These are phyloP conservation scores for Ictalurus punctatus DNA, from an alignment of 2,113 vertebrate species.

Conservation along the genomic window DNA sequence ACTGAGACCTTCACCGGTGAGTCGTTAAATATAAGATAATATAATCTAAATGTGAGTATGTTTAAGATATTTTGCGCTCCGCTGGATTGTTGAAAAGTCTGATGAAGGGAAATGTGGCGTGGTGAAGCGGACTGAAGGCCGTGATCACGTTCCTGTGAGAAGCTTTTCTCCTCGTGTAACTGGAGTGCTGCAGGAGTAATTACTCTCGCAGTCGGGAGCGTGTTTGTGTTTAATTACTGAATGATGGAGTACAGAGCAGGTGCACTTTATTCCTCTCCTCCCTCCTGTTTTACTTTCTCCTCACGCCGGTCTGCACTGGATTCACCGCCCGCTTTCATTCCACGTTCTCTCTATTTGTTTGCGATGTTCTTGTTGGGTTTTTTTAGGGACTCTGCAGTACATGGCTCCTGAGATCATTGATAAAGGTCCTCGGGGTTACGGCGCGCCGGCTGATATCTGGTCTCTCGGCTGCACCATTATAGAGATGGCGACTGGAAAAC, in stretches of 20 bases:
- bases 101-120: not conserved
- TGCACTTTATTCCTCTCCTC: constrained; percentile 32
- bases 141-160: not conserved
- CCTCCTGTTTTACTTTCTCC: not conserved
- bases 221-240: constrained; percentile 74
- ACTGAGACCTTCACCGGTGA: constrained; percentile 97
- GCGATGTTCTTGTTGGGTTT: constrained; percentile 24
- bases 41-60: not conserved
- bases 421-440: constrained; percentile 94
- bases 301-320: not conserved
- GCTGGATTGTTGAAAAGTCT: not conserved
- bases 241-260: constrained; percentile 32
- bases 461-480: constrained; percentile 98
- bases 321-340: constrained; percentile 3
- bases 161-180: constrained; percentile 27
- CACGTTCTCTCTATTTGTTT: not conserved
- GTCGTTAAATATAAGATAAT: not conserved
- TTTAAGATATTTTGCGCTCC: not conserved
- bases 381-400: constrained; percentile 92
- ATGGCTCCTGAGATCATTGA: constrained; percentile 99
- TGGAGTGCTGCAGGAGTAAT: constrained; percentile 61
- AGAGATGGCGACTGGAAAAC: constrained; percentile 97
- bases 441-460: constrained; percentile 98
- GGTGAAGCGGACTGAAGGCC: not conserved
- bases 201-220: constrained; percentile 62